phyloP scores from a whole-genome alignment of 2,888 invertebrate species.

The Atethmia centrago region DNA sequence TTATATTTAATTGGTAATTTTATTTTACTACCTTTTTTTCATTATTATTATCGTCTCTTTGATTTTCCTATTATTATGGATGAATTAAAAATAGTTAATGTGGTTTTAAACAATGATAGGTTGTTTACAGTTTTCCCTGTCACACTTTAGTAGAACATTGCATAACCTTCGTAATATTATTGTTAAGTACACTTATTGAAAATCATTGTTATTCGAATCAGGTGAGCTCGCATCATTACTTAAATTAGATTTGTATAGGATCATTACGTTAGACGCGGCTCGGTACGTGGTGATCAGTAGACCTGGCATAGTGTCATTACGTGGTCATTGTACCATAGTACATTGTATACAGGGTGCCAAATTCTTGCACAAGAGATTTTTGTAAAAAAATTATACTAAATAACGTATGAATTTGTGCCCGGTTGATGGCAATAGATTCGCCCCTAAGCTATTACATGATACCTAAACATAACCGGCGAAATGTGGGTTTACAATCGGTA shows the following conservation, averaged over 20 bases:
- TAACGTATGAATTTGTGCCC: not conserved
- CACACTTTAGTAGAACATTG: not conserved
- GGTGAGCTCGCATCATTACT: slow-evolving; percentile 46
- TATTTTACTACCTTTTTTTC: slow-evolving; percentile 7
- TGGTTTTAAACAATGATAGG: slow-evolving; percentile 17
- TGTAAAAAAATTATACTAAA: too few relatives aligned
- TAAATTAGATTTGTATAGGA: slow-evolving; percentile 48
- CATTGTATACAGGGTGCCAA: not conserved
- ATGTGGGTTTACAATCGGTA: not conserved
- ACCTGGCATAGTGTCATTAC: slow-evolving; percentile 16
- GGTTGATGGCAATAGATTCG: not conserved
- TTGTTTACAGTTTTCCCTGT: slow-evolving; percentile 30
- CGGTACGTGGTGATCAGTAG: slow-evolving; percentile 1
- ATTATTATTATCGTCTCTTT: slow-evolving; percentile 22
- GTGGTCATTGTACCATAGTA: not conserved
- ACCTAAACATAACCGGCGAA: not conserved
- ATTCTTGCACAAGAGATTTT: not conserved
- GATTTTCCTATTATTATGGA: not conserved
- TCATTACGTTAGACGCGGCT: slow-evolving; percentile 32
- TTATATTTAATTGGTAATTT: slow-evolving; percentile 39
- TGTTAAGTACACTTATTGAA: slow-evolving; percentile 22
- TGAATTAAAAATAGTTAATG: slow-evolving; percentile 31
- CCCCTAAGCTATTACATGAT: not conserved
- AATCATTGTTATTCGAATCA: slow-evolving; percentile 50
- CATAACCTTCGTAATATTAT: slow-evolving; percentile 16